Evolutionary conservation across 2,888 invertebrate genomes (phyloP).

Genomic region (Lycocerus yunnanus): DNA sequence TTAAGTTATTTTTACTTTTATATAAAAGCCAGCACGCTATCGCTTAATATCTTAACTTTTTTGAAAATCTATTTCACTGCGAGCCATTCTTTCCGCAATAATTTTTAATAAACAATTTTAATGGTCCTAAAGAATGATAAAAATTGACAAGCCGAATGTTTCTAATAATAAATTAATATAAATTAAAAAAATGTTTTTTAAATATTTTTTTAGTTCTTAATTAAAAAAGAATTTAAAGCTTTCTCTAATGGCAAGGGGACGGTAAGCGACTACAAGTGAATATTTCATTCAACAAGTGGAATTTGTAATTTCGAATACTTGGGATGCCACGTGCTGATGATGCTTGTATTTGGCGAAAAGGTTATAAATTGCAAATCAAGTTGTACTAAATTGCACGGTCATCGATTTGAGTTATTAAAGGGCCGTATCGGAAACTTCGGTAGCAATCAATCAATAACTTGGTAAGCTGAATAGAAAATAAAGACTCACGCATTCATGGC

Average conservation of each 20-base stretch:
- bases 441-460: conserved; percentile 29
- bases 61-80: background rate
- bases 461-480: conserved; percentile 15
- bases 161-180: background rate
- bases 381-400: conserved; percentile 9
- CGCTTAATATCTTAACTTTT: background rate
- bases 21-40: background rate
- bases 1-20: background rate
- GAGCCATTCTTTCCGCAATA: background rate
- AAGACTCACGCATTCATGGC: conserved; percentile 14
- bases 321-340: background rate
- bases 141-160: background rate
- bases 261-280: background rate
- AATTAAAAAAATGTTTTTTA: background rate
- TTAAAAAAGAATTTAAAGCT: background rate
- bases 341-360: background rate
- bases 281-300: conserved; percentile 13
- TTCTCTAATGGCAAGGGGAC: background rate
- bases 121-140: background rate
- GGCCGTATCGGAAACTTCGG: conserved; percentile 22
- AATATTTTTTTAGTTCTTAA: background rate
- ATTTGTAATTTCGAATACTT: conserved; percentile 11
- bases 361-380: background rate
- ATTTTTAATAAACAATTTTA: background rate
- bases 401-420: conserved; percentile 19